Evolutionary conservation across 1,140 invertebrate species (phyloP), one percentile per base, ranked within the genome.

Genomic region (Diabrotica undecimpunctata): DNA sequence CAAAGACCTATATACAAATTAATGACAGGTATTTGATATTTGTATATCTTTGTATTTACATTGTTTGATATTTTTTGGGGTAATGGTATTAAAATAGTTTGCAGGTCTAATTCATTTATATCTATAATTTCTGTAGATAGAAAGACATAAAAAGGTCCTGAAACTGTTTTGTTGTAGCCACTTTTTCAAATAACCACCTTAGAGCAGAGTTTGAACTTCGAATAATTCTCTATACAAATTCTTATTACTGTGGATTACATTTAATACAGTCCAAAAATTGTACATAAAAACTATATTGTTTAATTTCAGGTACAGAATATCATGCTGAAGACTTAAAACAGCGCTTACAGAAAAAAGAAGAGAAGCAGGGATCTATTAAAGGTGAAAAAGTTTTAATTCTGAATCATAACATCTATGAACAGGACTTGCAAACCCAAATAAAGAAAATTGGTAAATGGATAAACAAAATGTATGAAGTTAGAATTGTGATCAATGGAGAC

Each of bases 391-490:
- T 87, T 0, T 63, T 89, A 5, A 82, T 82, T 0, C 71, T 90
- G 35, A 84, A 84, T 9, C 77, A 81, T 2, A 83, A 82, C 67
- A 90, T 89, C 58, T 79, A 76, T 5, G 80, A 87, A 25, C 82
- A 90, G 78, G 88, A 90, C 78, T 79, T 90, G 54, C 78, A 80
- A 68, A 83, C 81, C 9, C 81, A 83, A 59, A 69, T 86, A 0
- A 88, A 83, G 63, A 88, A 87, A 72, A 82, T 88, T 36, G 62
- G 73, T n/a, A 89, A 86, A 74, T 82, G 87, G 75, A 71, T 90
- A 12, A 75, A 76, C 4, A 90, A 89, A 69, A 80, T 77, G 0
- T 82, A 86, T 77, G 82, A 85, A 74, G 82, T 89, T 12, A 81
- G 82, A 72, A 74, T 89, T 41, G 68, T 84, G 5, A 83, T 91